Evolutionary conservation across 1,140 invertebrate species (phyloP), one percentile per base, ranked within the genome.

Genomic region (Reticulitermes speratus): DNA sequence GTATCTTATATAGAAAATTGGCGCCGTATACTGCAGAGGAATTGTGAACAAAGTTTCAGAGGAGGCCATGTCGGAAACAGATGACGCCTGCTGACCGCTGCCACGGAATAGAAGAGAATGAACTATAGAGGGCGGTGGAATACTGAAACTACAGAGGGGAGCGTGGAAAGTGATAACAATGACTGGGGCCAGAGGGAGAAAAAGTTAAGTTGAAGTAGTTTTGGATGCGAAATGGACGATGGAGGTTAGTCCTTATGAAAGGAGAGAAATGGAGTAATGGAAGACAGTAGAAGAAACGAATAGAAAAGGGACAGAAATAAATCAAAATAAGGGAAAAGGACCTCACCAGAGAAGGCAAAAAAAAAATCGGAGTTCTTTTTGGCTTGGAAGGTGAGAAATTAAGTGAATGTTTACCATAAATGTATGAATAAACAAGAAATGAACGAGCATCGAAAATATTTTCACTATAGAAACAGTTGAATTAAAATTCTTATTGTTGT

Each of bases 21-120:
- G 65, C 65, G 65, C 65, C n/a, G 65, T 9, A 75, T 30, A 75
- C 65, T 0, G n/a, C n/a, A 25, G 65, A 75, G 65, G 65, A 75
- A 75, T 75, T 75, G 65, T 25, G 25, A 75, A 75, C 65, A 30
- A 75, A 75, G n/a, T 30, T 75, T 75, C 65, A n/a, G 65, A 75
- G 65, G 65, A 75, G 65, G 65, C 65, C 65, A 75, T 75, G 65
- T 75, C 65, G 65, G 65, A 75, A 75, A 75, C 65, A 75, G 65
- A 75, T 75, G 65, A 75, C 65, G 25, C 65, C 65, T 30, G 65
- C n/a, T 75, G 65, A 75, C 25, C n/a, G 25, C n/a, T 75, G 65
- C 65, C 65, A 14, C n/a, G n/a, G 65, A 75, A 25, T 75, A 75
- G 25, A 75, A 75, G 65, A 75, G 65, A 75, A 25, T 2, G 25